A percentile compares a stretch with the other conserved stretches of the same genome.
Conservation (phyloP, 2,797 vertebrate genomes). For the Pteropus rufus region DNA sequence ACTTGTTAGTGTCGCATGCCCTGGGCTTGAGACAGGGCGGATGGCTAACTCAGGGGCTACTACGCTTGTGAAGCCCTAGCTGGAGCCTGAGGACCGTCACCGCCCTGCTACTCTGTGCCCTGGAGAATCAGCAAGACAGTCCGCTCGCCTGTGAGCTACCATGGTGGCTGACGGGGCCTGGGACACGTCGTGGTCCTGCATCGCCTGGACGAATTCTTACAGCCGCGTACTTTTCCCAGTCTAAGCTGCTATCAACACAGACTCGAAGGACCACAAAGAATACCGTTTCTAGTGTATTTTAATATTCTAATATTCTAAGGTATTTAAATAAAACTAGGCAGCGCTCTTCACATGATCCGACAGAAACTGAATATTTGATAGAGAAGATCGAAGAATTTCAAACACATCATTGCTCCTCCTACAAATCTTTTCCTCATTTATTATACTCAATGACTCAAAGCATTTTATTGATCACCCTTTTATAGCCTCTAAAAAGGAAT, state of each 20-base stretch:
- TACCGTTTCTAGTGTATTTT: neutral
- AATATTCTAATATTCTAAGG: neutral
- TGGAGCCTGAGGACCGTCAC: neutral
- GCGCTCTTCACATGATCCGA: neutral
- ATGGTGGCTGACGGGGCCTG: neutral
- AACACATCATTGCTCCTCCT: no score
- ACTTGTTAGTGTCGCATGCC: no score
- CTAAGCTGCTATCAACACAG: neutral
- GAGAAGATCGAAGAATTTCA: no score
- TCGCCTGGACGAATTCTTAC: neutral
- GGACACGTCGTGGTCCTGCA: neutral
- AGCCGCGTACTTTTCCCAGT: neutral
- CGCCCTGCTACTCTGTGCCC: neutral
- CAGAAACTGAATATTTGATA: no score
- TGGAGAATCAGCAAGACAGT: neutral
- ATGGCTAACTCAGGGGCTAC: neutral
- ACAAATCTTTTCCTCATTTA: no score
- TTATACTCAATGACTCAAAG: no score
- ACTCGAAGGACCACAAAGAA: neutral
- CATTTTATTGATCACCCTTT: no score
- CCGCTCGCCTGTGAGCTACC: neutral
- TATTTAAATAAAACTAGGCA: neutral
- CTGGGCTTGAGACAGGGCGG: neutral
- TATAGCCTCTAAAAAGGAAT: no score
- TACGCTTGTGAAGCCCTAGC: fast-evolving